Conservation (phyloP, 2,113 vertebrate species). For the Lonchura striata region DNA sequence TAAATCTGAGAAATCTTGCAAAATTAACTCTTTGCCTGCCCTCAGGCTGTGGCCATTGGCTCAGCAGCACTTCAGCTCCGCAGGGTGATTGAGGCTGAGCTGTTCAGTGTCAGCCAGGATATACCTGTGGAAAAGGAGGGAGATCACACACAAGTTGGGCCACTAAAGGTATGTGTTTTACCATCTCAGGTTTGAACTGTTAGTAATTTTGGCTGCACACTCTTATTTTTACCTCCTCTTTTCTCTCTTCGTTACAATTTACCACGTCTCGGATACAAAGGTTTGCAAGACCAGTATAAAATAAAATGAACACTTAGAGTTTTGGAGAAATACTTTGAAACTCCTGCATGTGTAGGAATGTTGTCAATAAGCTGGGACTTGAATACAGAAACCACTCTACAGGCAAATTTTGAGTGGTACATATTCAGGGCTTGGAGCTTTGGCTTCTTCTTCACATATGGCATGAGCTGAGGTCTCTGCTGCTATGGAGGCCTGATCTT, state of each 20-base stretch:
- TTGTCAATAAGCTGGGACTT: neutral
- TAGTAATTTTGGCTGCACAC: neutral
- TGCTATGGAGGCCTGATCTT: neutral
- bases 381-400: neutral
- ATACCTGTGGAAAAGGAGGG: slow-evolving; percentile 76
- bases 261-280: neutral
- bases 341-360: neutral
- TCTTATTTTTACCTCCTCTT: neutral
- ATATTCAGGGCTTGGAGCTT: neutral
- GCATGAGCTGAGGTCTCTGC: neutral
- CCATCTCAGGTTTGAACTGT: accelerated
- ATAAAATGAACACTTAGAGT: neutral
- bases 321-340: neutral
- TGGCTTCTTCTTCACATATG: neutral
- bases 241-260: neutral
- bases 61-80: slow-evolving; percentile 76
- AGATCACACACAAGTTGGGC: slow-evolving; percentile 71
- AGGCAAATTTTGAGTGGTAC: neutral
- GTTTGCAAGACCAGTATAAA: neutral
- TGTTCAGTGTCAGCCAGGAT: slow-evolving; percentile 70
- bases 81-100: slow-evolving; percentile 76
- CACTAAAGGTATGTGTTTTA: slow-evolving; percentile 79
- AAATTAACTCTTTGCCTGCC: neutral
- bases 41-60: slow-evolving; percentile 82
- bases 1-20: neutral